These are phyloP conservation scores for Cryptosula pallasiana DNA, from an alignment of 2,888 invertebrate genomes.

Conservation along the genomic window DNA sequence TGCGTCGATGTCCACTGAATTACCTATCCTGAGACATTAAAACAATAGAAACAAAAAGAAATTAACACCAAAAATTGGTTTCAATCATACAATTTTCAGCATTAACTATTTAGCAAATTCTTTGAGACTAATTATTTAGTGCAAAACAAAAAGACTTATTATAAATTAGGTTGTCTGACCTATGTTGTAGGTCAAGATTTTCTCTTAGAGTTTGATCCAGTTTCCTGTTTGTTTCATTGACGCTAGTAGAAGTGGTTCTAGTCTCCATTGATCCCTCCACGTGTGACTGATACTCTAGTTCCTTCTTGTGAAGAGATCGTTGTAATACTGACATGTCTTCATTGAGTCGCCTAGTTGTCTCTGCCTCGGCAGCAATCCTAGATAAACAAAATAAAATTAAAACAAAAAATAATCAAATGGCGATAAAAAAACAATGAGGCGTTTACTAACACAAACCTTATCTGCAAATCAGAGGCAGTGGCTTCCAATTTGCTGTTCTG, in stretches of 20 bases:
- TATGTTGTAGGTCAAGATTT: slow-evolving; percentile 38
- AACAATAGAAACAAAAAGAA: no score
- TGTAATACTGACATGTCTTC: neutral
- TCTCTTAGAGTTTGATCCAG: slow-evolving; percentile 39
- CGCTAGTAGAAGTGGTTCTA: slow-evolving; percentile 33
- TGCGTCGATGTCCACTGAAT: no score
- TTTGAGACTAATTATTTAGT: no score
- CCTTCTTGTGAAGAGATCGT: neutral
- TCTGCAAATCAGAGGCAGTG: neutral
- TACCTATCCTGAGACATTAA: no score
- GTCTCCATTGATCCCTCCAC: slow-evolving; percentile 16
- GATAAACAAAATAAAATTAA: neutral
- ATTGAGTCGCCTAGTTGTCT: neutral
- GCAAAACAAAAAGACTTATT: no score
- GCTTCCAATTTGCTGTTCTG: slow-evolving; percentile 17
- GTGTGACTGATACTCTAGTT: neutral
- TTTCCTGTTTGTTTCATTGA: slow-evolving; percentile 35
- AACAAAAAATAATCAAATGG: neutral
- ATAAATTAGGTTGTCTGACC: no score
- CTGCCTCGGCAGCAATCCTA: slow-evolving; percentile 11
- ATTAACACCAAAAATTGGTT: no score
- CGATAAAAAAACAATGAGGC: neutral
- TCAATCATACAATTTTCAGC: no score
- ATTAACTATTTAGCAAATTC: no score
- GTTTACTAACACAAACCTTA: neutral